These are phyloP conservation scores for Rhabdornis inornatus DNA, from an alignment of 2,113 vertebrate genomes.

Conservation along the genomic window DNA sequence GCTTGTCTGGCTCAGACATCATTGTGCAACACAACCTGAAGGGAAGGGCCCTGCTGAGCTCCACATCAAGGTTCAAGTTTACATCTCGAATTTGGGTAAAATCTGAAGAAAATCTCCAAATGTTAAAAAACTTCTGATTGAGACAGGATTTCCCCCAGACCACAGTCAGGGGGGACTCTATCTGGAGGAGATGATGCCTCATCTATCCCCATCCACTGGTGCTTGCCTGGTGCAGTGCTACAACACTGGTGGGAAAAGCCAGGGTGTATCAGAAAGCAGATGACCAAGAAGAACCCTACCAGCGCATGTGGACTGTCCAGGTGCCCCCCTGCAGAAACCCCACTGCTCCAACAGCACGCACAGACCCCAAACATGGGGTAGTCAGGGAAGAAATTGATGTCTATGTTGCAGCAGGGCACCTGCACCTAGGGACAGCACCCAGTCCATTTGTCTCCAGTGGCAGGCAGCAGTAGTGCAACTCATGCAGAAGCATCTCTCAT, in stretches of 20 bases:
- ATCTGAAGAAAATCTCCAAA: neutral
- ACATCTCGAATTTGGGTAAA: neutral
- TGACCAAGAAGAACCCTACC: neutral
- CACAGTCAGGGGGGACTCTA: fast-evolving
- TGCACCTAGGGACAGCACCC: neutral
- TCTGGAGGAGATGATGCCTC: neutral
- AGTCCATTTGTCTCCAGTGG: neutral
- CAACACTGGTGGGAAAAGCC: neutral
- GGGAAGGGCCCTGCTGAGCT: neutral
- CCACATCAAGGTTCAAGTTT: neutral
- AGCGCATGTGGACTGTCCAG: neutral
- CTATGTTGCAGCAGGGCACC: neutral
- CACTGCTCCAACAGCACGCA: neutral
- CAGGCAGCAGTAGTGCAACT: neutral
- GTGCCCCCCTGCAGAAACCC: fast-evolving
- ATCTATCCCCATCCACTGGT: neutral
- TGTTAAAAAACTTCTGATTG: neutral
- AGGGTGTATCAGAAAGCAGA: neutral
- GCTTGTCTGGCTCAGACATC: fast-evolving
- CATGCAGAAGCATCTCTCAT: neutral
- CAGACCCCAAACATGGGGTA: neutral
- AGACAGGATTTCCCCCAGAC: neutral
- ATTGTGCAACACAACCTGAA: fast-evolving
- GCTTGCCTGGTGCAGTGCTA: neutral
- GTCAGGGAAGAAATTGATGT: neutral